Evolutionary conservation across 2,888 invertebrate genomes (phyloP), one percentile per base, ranked within the genome.

Genomic region (Coelogynopora nodosa): DNA sequence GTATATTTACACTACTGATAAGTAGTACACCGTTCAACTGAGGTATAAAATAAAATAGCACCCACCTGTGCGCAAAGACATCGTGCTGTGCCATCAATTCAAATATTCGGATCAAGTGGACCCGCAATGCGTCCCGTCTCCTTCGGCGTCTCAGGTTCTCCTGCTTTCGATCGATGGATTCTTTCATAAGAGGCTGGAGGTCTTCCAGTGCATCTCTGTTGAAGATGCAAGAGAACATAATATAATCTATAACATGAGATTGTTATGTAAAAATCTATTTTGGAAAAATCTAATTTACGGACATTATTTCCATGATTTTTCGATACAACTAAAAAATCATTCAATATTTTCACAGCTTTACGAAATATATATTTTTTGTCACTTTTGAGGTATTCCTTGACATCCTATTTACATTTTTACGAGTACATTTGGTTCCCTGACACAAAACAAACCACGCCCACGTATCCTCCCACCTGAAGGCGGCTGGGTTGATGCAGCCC

Each of bases 131-230:
- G 92, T 99, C 99, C 86, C 97, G 94, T 67, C 98, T 94, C 86
- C 97, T 93, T 67, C 97, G 93, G 67, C 98, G 93, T 86, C 98
- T 94, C 94, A 98, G 95, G 91, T 98, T 99, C 91, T 98, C 98
- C 92, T 98, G 97, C 91, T 98, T 98, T 83, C 96, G 94, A 91
- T 99, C 98, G 27, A 97, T 95, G 0, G 98, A 97, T 92, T 99
- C 99, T 26, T 97, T 94, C 87, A 99, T 94, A 88, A 96, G 95
- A 0, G 95, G 94, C 2, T 96, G 94, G 86, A 99, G 92, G 92
- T 99, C 99, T 90, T 99, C 99, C 94, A 98, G 95, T 87, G 99
- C 93, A 93, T 98, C 97, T 91, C 97, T 97, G 91, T 13, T 87
- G 84, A 86, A 83, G 18, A 87, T n/a, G 49, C 2, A 13, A 74